phyloP scores from a whole-genome alignment of 2,888 invertebrate genomes.

The Oligia latruncula region DNA sequence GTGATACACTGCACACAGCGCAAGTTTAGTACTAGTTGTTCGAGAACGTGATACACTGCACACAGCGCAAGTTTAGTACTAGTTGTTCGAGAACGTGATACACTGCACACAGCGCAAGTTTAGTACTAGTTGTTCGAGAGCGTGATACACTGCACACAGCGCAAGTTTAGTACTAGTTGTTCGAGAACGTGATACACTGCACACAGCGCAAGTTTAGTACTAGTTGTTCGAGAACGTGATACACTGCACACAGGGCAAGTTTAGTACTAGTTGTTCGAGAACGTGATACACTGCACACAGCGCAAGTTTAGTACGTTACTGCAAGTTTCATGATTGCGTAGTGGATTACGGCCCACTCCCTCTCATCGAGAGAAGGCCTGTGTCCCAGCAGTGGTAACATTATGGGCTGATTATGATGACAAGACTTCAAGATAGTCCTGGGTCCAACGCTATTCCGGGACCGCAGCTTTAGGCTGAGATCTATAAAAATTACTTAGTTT shows the following conservation, averaged over 20 bases:
- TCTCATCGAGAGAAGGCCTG: not conserved
- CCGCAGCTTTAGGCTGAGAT: not conserved
- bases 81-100: too few relatives aligned
- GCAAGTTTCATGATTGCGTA: not conserved
- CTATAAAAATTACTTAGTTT: not conserved
- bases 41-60: too few relatives aligned
- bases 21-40: conserved; percentile 6
- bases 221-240: too few relatives aligned
- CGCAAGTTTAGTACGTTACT: conserved; percentile 7
- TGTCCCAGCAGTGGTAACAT: too few relatives aligned
- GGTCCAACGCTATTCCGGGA: not conserved
- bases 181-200: too few relatives aligned
- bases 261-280: too few relatives aligned
- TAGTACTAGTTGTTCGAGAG: too few relatives aligned
- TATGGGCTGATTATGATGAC: not conserved
- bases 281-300: not conserved
- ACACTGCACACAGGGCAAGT: too few relatives aligned
- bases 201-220: too few relatives aligned
- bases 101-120: too few relatives aligned
- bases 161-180: too few relatives aligned
- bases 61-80: conserved; percentile 4
- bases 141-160: too few relatives aligned
- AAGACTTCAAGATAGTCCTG: not conserved
- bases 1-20: not conserved
- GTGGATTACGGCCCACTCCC: not conserved